Conservation (phyloP, 2,888 invertebrate genomes). For the Cloeon dipterum region DNA sequence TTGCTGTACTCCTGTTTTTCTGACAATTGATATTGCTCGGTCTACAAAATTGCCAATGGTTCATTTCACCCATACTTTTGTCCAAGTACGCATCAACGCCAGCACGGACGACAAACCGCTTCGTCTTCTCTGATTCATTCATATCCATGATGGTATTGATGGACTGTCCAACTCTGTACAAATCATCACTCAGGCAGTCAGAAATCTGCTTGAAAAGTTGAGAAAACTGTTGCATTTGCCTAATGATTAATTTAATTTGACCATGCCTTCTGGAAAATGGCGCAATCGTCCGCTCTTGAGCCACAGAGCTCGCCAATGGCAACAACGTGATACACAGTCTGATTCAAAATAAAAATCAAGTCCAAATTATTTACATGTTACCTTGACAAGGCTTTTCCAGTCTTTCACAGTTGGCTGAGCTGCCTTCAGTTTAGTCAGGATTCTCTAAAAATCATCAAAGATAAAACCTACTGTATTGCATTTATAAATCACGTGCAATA, state of each 20-base stretch:
- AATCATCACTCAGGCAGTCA: slow-evolving; percentile 19
- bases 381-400: slow-evolving; percentile 48
- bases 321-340: slow-evolving; percentile 46
- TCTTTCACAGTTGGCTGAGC: slow-evolving; percentile 35
- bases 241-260: too few relatives aligned
- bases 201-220: slow-evolving; percentile 15
- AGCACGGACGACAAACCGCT: slow-evolving; percentile 46
- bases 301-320: slow-evolving; percentile 40
- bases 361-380: slow-evolving; percentile 13
- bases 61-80: slow-evolving; percentile 29
- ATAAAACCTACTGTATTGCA: slow-evolving; percentile 4
- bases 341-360: slow-evolving; percentile 11
- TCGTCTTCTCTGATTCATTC: slow-evolving; percentile 30
- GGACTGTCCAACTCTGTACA: slow-evolving; percentile 35
- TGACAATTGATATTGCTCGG: too few relatives aligned
- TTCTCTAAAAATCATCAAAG: slow-evolving; percentile 21
- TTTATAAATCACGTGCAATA: too few relatives aligned
- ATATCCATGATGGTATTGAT: slow-evolving; percentile 53
- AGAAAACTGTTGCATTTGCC: too few relatives aligned
- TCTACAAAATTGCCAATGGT: not conserved
- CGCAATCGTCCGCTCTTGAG: slow-evolving; percentile 21
- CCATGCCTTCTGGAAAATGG: slow-evolving; percentile 26
- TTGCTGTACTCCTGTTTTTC: slow-evolving; percentile 44
- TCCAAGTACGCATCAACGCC: slow-evolving; percentile 57
- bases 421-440: slow-evolving; percentile 36